These are phyloP conservation scores for Gymnocypris eckloni DNA, from an alignment of 2,797 vertebrate species.

Conservation along the genomic window DNA sequence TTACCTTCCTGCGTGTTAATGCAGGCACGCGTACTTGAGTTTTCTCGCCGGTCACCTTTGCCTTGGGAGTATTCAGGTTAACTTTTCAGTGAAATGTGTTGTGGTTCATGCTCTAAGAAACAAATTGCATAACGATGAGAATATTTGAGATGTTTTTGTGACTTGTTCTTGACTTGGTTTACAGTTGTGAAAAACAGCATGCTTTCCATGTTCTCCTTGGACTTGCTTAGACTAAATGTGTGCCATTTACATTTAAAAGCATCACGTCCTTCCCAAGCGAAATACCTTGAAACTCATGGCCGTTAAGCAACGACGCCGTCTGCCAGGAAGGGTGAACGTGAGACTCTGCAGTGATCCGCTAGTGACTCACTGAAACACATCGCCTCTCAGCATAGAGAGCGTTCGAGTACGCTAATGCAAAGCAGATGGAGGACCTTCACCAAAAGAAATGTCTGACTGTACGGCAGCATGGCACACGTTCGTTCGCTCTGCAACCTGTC, in stretches of 20 bases:
- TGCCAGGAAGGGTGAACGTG: slow-evolving; percentile 14
- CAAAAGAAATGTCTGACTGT: slow-evolving; percentile 75
- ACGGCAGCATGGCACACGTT: neutral
- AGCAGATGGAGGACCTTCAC: slow-evolving; percentile 79
- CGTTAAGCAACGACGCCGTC: slow-evolving; percentile 39
- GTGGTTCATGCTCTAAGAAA: neutral
- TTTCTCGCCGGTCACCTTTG: neutral
- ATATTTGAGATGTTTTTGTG: neutral
- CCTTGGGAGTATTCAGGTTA: neutral
- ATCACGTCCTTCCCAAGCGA: slow-evolving; percentile 49
- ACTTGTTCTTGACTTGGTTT: neutral
- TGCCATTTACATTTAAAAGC: neutral
- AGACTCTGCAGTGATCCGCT: neutral
- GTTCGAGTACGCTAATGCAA: slow-evolving; percentile 70
- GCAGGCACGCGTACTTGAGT: neutral
- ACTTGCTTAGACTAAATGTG: neutral
- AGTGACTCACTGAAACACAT: slow-evolving; percentile 63
- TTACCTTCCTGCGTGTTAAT: neutral
- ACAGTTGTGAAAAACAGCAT: neutral
- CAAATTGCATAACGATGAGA: neutral
- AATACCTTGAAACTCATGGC: slow-evolving; percentile 45
- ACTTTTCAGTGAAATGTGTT: neutral
- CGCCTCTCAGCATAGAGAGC: slow-evolving; percentile 67
- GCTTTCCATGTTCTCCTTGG: neutral
- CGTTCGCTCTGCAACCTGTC: slow-evolving; percentile 1